Percentiles rank a stretch among this genome's conserved stretches.
Conservation (phyloP, 92 coral and sea anemone genomes). For the Epizoanthus ramosus region DNA sequence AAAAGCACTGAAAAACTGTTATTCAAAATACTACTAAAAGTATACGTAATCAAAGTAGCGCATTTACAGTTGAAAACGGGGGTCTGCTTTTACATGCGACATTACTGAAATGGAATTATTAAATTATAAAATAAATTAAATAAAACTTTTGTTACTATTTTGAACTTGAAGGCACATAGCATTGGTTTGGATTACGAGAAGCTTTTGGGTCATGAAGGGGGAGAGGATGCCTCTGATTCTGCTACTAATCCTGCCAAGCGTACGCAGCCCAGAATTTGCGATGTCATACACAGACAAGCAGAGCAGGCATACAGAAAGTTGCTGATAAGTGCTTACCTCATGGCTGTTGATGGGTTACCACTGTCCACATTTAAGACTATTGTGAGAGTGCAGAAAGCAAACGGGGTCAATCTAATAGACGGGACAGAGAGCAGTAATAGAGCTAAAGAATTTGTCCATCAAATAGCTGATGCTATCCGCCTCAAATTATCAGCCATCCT, state of each 20-base stretch:
- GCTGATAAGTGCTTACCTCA: background rate
- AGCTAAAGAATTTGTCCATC: too few species aligned
- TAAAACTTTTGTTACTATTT: background rate
- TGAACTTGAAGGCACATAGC: background rate
- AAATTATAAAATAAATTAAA: background rate
- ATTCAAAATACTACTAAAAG: too few species aligned
- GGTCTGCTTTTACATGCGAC: background rate
- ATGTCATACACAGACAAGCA: background rate
- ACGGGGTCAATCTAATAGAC: too few species aligned
- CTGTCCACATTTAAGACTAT: background rate
- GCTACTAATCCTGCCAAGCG: background rate
- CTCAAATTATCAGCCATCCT: too few species aligned
- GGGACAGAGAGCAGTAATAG: too few species aligned
- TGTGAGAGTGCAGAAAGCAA: slow-evolving; percentile 1
- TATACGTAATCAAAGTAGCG: too few species aligned
- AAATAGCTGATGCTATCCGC: too few species aligned
- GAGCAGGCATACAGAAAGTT: slow-evolving; percentile 3
- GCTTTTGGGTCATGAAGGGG: background rate
- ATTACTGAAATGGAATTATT: background rate
- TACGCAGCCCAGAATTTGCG: background rate
- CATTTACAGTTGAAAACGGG: too few species aligned
- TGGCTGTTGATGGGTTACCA: slow-evolving; percentile 1
- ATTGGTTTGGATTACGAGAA: background rate
- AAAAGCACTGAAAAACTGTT: too few species aligned
- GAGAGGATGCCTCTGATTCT: background rate